phyloP scores from a whole-genome alignment of 2,888 invertebrate species.

The Chalcosyrphus nemorum region DNA sequence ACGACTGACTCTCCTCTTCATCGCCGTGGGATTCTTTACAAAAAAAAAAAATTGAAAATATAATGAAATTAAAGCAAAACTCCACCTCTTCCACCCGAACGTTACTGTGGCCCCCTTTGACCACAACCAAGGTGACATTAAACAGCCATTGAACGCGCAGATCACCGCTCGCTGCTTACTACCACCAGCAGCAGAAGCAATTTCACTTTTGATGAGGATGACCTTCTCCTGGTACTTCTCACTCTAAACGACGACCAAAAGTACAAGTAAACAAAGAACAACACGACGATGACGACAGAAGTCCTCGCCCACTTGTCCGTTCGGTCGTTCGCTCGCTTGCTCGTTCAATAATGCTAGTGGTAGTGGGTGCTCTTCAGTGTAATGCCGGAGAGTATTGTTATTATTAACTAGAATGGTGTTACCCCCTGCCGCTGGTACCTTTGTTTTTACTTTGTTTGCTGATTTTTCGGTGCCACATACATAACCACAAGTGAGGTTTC shows the following conservation, averaged over 20 bases:
- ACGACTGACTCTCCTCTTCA: too few species aligned
- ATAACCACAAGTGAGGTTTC: constrained; percentile 69
- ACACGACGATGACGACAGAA: constrained; percentile 33
- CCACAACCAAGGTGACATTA: constrained; percentile 68
- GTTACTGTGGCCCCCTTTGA: constrained; percentile 42
- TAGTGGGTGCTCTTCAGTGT: constrained; percentile 39
- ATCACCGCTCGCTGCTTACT: constrained; percentile 7
- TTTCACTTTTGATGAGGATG: constrained; percentile 61
- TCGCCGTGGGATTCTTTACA: neutral
- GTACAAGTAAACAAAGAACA: constrained; percentile 44
- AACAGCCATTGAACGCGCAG: constrained; percentile 68
- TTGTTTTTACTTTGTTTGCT: constrained; percentile 53
- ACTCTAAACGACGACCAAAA: constrained; percentile 32
- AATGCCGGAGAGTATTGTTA: constrained; percentile 34
- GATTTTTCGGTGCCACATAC: constrained; percentile 62
- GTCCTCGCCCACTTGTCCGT: constrained; percentile 58
- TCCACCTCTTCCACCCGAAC: neutral
- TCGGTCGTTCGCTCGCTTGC: too few species aligned
- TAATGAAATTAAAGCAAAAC: constrained; percentile 31
- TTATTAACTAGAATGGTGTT: constrained; percentile 67
- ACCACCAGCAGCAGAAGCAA: too few species aligned
- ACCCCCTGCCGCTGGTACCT: constrained; percentile 23
- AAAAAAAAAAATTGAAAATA: neutral
- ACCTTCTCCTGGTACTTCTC: constrained; percentile 47
- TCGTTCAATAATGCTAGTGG: too few species aligned